phyloP scores from a whole-genome alignment of 92 coral and sea anemone species.

The Hydrozoanthus gracilis region DNA sequence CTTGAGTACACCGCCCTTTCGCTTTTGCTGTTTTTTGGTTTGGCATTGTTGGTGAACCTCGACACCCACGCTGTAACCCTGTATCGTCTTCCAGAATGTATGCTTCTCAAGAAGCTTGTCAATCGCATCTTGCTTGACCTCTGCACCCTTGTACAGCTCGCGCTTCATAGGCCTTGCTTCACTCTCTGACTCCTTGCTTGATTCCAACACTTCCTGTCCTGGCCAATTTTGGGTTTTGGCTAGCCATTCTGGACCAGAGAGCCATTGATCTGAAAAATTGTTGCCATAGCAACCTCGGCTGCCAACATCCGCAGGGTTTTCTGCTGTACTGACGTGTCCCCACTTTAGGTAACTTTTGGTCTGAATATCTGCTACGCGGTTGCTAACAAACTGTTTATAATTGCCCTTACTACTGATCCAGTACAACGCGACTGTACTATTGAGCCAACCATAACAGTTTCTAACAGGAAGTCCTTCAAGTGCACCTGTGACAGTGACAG shows the following conservation, averaged over 20 bases:
- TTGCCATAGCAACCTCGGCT: conserved; percentile 19
- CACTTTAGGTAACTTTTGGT: no score
- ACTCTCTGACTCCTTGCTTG: no score
- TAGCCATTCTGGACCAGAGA: conserved; percentile 9
- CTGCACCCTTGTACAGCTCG: background rate
- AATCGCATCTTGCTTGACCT: background rate
- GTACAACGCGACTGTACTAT: conserved; percentile 21
- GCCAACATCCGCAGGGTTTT: conserved; percentile 22
- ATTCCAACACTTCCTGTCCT: no score
- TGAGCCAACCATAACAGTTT: conserved; percentile 23
- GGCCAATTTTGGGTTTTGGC: background rate
- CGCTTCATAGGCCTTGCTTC: conserved; percentile 5
- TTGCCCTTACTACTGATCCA: conserved; percentile 23
- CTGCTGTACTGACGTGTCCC: no score
- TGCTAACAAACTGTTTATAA: no score
- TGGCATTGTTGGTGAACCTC: background rate
- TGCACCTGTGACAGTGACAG: background rate
- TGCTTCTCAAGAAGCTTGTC: background rate
- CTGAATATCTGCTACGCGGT: no score
- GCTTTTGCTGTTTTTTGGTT: no score
- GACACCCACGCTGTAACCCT: no score
- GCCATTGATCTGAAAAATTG: background rate
- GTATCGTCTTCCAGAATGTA: background rate
- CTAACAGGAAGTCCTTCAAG: background rate
- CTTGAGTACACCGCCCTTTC: no score